Evolutionary conservation across 2,797 vertebrate genomes (phyloP).

Genomic region (Hephaestus fuliginosus): DNA sequence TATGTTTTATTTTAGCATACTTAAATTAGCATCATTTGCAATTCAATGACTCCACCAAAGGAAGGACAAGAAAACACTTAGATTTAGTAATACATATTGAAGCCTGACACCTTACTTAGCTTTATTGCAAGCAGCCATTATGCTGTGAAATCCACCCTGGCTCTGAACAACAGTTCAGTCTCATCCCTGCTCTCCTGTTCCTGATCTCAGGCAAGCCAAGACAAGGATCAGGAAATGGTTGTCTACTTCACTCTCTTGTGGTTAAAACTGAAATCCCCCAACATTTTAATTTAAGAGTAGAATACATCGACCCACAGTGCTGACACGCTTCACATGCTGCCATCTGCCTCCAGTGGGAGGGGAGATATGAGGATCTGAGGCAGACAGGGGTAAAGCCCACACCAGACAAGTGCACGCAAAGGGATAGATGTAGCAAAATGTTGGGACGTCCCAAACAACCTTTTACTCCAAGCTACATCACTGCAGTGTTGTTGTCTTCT

Average conservation of each 20-base stretch:
- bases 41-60: conserved; percentile 24
- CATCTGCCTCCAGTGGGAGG: conserved; percentile 82
- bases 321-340: conserved; percentile 83
- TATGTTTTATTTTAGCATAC: conserved; percentile 49
- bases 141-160: conserved; percentile 27
- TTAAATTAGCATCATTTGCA: conserved; percentile 30
- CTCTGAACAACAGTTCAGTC: conserved; percentile 25
- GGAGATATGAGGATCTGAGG: conserved; percentile 73
- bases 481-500: conserved; percentile 65
- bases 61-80: conserved; percentile 24
- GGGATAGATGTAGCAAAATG: conserved; percentile 54
- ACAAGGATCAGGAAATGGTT: conserved; percentile 69
- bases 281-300: conserved; percentile 85
- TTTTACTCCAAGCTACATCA: conserved; percentile 20
- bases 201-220: conserved; percentile 64
- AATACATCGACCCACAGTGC: conserved; percentile 78
- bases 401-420: conserved; percentile 62
- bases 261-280: conserved; percentile 74
- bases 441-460: conserved; percentile 43
- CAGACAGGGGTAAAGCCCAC: conserved; percentile 75
- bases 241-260: conserved; percentile 54
- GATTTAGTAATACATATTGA: conserved; percentile 41
- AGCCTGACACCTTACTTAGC: conserved; percentile 29
- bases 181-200: conserved; percentile 34
- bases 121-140: conserved; percentile 35